Conservation (phyloP, 23 tunicate species). For the Halocynthia roretzi region DNA sequence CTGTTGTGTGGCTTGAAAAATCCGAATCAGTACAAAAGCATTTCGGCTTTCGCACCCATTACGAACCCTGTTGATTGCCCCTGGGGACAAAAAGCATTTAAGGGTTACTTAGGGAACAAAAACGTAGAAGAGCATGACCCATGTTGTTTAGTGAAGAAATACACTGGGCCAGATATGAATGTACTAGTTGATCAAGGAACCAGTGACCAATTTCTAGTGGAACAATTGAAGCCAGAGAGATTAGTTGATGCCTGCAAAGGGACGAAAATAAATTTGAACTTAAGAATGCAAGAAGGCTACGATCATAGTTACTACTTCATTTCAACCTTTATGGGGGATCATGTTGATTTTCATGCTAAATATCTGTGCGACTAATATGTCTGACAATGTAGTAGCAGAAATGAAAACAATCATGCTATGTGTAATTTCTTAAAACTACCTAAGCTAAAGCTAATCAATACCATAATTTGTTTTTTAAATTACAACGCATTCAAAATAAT, state of each 20-base stretch:
- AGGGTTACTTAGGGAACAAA: conserved; percentile 76
- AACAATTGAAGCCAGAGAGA: conserved; percentile 75
- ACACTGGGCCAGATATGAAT: conserved; percentile 63
- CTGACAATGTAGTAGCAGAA: too few relatives aligned
- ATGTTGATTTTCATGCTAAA: conserved; percentile 71
- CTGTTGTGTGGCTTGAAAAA: conserved; percentile 77
- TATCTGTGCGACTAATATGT: neutral
- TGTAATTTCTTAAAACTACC: too few relatives aligned
- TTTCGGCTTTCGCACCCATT: conserved; percentile 94
- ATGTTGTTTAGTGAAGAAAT: conserved; percentile 58
- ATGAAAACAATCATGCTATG: too few relatives aligned
- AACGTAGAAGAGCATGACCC: conserved; percentile 55
- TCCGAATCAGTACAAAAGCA: conserved; percentile 80
- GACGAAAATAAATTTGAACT: conserved; percentile 36
- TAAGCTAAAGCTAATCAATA: too few relatives aligned
- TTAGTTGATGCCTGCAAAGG: conserved; percentile 66
- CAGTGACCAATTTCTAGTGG: conserved; percentile 67
- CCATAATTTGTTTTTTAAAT: too few relatives aligned
- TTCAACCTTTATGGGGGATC: conserved; percentile 92
- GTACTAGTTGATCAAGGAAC: conserved; percentile 87
- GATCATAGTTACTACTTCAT: conserved; percentile 97
- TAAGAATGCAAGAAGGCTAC: conserved; percentile 88
- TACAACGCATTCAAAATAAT: too few relatives aligned
- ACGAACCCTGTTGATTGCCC: conserved; percentile 77
- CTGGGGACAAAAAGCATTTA: conserved; percentile 95